A percentile compares a stretch with the other conserved stretches of the same genome.
phyloP scores from a whole-genome alignment of 1,140 invertebrate genomes.

The Marisa cornuarietis region DNA sequence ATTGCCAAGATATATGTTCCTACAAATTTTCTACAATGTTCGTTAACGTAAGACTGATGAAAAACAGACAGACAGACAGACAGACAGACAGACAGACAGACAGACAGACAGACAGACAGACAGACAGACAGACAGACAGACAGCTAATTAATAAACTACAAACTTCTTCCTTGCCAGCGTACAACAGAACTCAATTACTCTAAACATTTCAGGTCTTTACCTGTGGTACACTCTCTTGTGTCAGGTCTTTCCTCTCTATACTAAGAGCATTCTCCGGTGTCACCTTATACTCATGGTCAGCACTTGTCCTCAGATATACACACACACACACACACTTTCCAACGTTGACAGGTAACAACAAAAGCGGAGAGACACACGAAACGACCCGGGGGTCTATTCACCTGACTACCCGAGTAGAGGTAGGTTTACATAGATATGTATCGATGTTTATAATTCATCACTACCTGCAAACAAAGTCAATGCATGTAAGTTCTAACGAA shows the following conservation, averaged over 20 bases:
- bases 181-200: not conserved
- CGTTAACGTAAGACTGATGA: not conserved
- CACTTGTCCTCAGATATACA: not conserved
- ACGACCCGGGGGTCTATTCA: no score
- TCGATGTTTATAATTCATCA: no score
- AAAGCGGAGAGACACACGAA: no score
- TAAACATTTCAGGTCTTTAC: not conserved
- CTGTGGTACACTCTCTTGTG: not conserved
- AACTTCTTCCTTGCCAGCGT: not conserved
- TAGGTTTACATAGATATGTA: no score
- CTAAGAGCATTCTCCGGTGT: not conserved
- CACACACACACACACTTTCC: conserved; percentile 8
- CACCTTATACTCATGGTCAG: not conserved
- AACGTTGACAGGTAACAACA: no score
- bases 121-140: conserved; percentile 25
- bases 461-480: no score
- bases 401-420: no score
- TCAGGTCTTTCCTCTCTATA: not conserved
- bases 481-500: no score
- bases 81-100: conserved; percentile 21
- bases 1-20: no score
- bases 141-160: not conserved
- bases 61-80: not conserved
- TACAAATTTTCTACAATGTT: no score
- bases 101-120: conserved; percentile 17